Conservation (phyloP, 2,113 vertebrate species). For the Ceyx cyanopectus region DNA sequence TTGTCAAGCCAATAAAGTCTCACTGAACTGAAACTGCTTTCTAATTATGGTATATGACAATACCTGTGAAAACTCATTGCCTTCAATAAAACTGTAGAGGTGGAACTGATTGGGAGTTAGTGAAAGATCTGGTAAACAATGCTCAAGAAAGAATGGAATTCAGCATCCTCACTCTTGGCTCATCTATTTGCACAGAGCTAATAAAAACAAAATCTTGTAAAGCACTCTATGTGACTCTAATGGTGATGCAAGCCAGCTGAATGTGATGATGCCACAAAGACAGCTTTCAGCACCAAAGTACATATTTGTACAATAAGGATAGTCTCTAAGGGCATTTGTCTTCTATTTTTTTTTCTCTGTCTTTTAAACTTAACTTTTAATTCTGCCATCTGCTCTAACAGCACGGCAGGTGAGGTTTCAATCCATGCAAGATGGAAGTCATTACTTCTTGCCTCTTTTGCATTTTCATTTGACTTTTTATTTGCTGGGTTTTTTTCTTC, state of each 20-base stretch:
- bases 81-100: conserved; percentile 57
- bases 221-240: conserved; percentile 10
- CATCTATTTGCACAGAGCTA: conserved; percentile 6
- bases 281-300: not conserved
- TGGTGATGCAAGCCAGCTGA: not conserved
- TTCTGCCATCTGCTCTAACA: not conserved
- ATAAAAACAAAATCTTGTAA: conserved; percentile 42
- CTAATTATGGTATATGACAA: conserved; percentile 49
- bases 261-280: not conserved
- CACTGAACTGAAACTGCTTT: conserved; percentile 56
- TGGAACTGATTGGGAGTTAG: conserved; percentile 63
- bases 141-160: conserved; percentile 47
- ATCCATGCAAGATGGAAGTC: not conserved
- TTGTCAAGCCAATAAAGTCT: conserved; percentile 61
- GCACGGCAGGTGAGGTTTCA: not conserved
- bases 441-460: not conserved
- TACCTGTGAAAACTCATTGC: conserved; percentile 58
- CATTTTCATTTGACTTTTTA: not conserved
- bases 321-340: not conserved
- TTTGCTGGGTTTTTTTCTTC: not conserved
- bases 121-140: conserved; percentile 53
- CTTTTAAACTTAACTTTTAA: not conserved
- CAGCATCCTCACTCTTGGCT: not conserved
- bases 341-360: not conserved
- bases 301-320: not conserved